phyloP scores from a whole-genome alignment of 2,113 vertebrate genomes.

The Sciurus niger region DNA sequence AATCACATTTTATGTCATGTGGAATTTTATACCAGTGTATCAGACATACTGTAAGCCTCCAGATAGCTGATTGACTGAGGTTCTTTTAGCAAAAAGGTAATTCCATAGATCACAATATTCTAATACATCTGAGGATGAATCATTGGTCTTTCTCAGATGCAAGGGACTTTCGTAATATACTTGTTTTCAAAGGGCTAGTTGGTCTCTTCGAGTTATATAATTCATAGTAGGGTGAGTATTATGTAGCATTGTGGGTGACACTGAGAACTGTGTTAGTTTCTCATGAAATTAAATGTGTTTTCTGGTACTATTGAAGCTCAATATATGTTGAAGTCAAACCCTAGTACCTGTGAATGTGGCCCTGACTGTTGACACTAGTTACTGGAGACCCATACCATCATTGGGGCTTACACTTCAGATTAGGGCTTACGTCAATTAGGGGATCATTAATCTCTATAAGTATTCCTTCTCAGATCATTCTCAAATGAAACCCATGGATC shows the following conservation, averaged over 20 bases:
- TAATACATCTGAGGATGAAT: not conserved
- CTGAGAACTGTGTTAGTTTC: not conserved
- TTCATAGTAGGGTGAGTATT: not conserved
- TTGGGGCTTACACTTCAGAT: not conserved
- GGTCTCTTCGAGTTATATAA: not conserved
- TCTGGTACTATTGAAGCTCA: not conserved
- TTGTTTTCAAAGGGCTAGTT: not conserved
- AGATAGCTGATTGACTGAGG: not conserved
- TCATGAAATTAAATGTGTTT: not conserved
- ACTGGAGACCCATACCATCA: not conserved
- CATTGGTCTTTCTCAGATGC: not conserved
- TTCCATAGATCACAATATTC: not conserved
- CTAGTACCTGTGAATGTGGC: not conserved
- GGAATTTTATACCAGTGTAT: not conserved
- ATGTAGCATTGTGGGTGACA: not conserved
- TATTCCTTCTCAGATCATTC: not conserved
- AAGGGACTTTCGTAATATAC: not conserved
- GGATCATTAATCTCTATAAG: not conserved
- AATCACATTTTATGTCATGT: not conserved
- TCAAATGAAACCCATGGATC: not conserved
- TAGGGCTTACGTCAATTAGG: not conserved
- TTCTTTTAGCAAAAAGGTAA: not conserved
- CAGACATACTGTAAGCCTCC: not conserved
- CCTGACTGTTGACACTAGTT: not conserved
- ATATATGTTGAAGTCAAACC: not conserved